These are phyloP conservation scores for Prunella strophiata DNA, from an alignment of 2,797 vertebrate genomes.

Conservation along the genomic window DNA sequence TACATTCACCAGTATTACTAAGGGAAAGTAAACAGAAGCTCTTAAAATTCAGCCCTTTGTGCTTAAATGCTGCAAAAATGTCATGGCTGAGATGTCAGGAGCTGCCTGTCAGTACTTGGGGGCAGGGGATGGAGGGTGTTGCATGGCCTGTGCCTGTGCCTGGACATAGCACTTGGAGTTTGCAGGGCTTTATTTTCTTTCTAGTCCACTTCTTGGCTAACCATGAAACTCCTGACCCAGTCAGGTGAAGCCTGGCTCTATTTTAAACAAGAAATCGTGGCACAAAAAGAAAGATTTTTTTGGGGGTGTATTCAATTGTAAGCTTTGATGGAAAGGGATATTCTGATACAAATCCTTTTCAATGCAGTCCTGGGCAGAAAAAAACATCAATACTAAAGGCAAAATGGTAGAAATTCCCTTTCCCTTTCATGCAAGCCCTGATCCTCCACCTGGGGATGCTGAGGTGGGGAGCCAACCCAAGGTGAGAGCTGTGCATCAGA, in stretches of 20 bases:
- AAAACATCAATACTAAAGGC: not conserved
- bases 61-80: not conserved
- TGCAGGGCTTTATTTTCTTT: not conserved
- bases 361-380: not conserved
- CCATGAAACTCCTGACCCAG: not conserved
- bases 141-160: rapidly evolving
- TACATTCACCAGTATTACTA: not conserved
- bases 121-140: not conserved
- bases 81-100: not conserved
- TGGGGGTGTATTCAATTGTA: not conserved
- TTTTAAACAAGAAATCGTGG: conserved; percentile 25
- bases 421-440: not conserved
- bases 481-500: not conserved
- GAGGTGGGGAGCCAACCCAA: not conserved
- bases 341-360: not conserved
- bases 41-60: not conserved
- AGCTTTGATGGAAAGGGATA: not conserved
- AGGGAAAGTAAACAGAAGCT: not conserved
- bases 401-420: not conserved
- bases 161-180: not conserved
- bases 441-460: not conserved
- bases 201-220: not conserved
- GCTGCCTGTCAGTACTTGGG: not conserved
- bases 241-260: not conserved
- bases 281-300: not conserved